These are phyloP conservation scores for Neodiprion lecontei DNA, from an alignment of 1,140 invertebrate genomes.

Conservation along the genomic window DNA sequence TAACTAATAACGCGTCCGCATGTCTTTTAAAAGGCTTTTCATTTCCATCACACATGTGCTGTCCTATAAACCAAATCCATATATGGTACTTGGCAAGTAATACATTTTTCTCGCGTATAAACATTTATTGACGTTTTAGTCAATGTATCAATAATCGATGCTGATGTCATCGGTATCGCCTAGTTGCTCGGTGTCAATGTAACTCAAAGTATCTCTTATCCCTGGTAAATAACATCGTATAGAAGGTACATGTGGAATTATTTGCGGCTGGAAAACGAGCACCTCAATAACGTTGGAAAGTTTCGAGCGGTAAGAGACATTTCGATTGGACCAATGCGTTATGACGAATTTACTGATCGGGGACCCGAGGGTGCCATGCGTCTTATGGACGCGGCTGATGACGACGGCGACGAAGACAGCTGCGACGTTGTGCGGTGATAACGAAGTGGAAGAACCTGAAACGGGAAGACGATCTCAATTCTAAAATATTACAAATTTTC, in stretches of 20 bases:
- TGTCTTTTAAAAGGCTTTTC: too few species aligned
- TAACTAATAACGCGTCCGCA: too few species aligned
- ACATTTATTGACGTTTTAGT: too few species aligned
- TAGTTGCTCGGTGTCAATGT: neutral
- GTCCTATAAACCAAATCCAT: too few species aligned
- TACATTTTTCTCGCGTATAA: too few species aligned
- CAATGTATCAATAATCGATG: too few species aligned
- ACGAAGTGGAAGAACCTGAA: too few species aligned
- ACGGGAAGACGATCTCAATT: too few species aligned
- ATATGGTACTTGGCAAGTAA: too few species aligned
- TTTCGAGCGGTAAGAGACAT: slow-evolving; percentile 92
- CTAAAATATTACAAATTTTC: too few species aligned
- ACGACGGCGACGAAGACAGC: slow-evolving; percentile 55
- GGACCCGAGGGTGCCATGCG: slow-evolving; percentile 61
- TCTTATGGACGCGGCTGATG: slow-evolving; percentile 68
- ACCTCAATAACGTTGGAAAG: slow-evolving; percentile 94
- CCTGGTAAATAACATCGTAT: neutral
- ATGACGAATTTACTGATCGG: slow-evolving; percentile 51
- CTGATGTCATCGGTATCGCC: too few species aligned
- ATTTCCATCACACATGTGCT: too few species aligned
- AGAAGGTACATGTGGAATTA: slow-evolving; percentile 92
- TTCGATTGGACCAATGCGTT: slow-evolving; percentile 80
- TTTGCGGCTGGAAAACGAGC: slow-evolving; percentile 92
- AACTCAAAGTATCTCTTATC: neutral
- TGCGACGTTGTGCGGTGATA: slow-evolving; percentile 23